Percentiles rank a stretch among this genome's conserved stretches.
Evolutionary conservation across 2,888 invertebrate species (phyloP).

Genomic region (Thecocarcelia acutangulata): DNA sequence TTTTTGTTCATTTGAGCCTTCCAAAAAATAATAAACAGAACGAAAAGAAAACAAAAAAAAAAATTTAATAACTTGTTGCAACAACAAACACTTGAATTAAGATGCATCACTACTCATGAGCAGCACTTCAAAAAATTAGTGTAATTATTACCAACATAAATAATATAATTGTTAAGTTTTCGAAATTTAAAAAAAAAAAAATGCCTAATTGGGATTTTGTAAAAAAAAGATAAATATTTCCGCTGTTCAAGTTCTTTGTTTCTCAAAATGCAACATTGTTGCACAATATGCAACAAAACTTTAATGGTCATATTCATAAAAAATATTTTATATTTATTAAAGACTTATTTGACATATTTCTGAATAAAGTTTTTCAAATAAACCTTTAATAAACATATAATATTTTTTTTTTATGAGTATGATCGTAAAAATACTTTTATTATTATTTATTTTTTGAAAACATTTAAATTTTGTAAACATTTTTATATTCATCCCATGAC

Average conservation of each 20-base stretch:
- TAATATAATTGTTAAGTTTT: constrained; percentile 19
- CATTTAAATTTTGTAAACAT: not conserved
- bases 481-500: constrained; percentile 4
- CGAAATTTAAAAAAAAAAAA: not conserved
- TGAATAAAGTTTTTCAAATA: too few relatives aligned
- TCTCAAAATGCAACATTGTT: not conserved
- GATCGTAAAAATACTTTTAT: too few relatives aligned
- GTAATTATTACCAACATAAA: constrained; percentile 59
- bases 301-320: too few relatives aligned
- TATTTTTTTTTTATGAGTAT: too few relatives aligned
- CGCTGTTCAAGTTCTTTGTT: constrained; percentile 1
- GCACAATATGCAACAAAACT: too few relatives aligned
- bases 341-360: too few relatives aligned
- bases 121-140: constrained; percentile 59
- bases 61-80: constrained; percentile 47
- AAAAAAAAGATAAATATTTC: constrained; percentile 30
- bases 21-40: too few relatives aligned
- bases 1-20: constrained; percentile 9
- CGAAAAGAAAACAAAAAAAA: constrained; percentile 11
- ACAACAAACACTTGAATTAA: constrained; percentile 65
- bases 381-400: too few relatives aligned
- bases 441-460: not conserved
- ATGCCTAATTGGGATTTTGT: constrained; percentile 11
- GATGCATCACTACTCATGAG: constrained; percentile 15
- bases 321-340: too few relatives aligned